Percentiles rank a stretch among this genome's conserved stretches.
Conservation (phyloP, 2,888 invertebrate species). For the Hecatera dysodea region DNA sequence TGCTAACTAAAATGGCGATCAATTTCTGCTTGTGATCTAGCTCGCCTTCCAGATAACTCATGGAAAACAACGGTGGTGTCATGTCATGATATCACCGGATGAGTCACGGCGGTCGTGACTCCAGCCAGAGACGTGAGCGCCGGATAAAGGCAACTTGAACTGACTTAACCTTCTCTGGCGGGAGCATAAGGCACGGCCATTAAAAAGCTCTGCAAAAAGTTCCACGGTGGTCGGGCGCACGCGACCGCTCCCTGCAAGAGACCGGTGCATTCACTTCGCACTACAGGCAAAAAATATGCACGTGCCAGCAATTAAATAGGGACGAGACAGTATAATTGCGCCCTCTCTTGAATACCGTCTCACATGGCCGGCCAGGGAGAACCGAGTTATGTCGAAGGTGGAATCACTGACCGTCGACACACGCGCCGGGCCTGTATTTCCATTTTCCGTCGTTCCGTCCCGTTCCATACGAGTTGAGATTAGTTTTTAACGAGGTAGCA, state of each 20-base stretch:
- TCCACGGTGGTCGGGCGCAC: constrained; percentile 77
- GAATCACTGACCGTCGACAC: constrained; percentile 83
- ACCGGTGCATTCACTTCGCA: constrained; percentile 81
- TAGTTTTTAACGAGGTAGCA: constrained; percentile 76
- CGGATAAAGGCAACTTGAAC: constrained; percentile 79
- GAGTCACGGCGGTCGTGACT: constrained; percentile 83
- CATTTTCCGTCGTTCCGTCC: constrained; percentile 70
- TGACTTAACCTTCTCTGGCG: constrained; percentile 81
- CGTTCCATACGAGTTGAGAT: constrained; percentile 81
- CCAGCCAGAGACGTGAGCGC: constrained; percentile 71
- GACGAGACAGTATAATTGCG: constrained; percentile 78
- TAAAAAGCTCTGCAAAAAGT: constrained; percentile 80
- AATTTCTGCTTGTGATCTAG: constrained; percentile 61
- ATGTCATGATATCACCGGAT: constrained; percentile 85
- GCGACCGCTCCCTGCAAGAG: constrained; percentile 77
- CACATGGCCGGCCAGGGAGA: constrained; percentile 83
- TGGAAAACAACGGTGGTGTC: constrained; percentile 78
- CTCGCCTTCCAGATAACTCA: constrained; percentile 66
- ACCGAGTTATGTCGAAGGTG: constrained; percentile 75
- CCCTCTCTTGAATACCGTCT: constrained; percentile 73
- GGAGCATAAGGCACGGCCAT: constrained; percentile 81
- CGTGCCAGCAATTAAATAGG: constrained; percentile 88
- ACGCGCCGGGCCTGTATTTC: constrained; percentile 78
- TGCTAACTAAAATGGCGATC: constrained; percentile 62
- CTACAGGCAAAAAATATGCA: constrained; percentile 82